These are phyloP conservation scores for Actinopyga echinites DNA, from an alignment of 53 echinoderm and acorn worm species.

Conservation along the genomic window DNA sequence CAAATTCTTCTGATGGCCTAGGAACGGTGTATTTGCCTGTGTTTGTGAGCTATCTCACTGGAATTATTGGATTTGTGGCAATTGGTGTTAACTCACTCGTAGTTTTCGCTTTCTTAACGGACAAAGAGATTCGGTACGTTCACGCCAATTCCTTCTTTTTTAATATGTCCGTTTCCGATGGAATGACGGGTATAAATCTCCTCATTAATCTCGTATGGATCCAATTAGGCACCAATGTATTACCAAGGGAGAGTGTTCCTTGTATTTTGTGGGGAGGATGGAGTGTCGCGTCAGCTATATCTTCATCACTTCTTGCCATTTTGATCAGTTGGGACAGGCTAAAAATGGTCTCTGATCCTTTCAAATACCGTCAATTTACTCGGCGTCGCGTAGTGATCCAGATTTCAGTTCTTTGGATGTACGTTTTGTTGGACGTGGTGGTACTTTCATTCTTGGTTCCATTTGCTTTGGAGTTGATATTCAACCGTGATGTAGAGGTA, in stretches of 20 bases:
- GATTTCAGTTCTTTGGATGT: background rate
- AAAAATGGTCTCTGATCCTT: background rate
- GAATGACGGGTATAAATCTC: background rate
- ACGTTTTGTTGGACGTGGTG: background rate
- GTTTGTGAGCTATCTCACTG: background rate
- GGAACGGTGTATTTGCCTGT: background rate
- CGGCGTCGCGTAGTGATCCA: background rate
- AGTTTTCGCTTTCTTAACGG: no score
- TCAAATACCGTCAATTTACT: no score
- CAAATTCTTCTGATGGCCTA: background rate
- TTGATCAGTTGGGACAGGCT: background rate
- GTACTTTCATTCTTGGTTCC: background rate
- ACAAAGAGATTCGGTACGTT: background rate
- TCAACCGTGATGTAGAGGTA: background rate
- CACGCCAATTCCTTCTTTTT: background rate
- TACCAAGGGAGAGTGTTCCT: background rate
- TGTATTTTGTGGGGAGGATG: no score
- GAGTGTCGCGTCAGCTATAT: background rate
- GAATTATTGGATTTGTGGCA: background rate
- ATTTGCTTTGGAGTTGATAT: background rate
- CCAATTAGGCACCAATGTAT: background rate
- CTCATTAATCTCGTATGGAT: background rate
- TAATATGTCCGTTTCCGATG: background rate
- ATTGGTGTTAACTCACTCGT: background rate
- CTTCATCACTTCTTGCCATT: background rate